Conservation (phyloP, 2,888 invertebrate genomes). For the Gonocerus acuteangulatus region DNA sequence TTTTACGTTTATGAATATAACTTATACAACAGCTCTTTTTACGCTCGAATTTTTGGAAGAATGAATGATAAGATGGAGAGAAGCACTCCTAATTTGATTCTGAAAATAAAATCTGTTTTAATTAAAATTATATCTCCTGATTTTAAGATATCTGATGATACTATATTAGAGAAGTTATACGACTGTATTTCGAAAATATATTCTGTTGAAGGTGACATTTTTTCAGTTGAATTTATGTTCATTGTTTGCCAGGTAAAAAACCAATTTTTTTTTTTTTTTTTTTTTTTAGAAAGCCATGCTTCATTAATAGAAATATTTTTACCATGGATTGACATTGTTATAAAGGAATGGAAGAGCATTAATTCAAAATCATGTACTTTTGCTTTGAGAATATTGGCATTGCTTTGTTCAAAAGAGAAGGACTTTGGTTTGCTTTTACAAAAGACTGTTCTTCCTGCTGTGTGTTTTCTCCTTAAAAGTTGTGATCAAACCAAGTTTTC, state of each 20-base stretch:
- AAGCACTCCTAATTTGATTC: conserved; percentile 12
- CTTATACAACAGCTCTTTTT: too few relatives aligned
- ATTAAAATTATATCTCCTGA: conserved; percentile 16
- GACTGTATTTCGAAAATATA: conserved; percentile 13
- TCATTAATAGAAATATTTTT: conserved; percentile 4
- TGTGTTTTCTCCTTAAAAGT: neutral
- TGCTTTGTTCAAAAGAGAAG: conserved; percentile 2
- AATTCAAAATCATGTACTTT: conserved; percentile 10
- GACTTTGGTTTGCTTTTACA: conserved; percentile 13
- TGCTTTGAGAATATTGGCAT: conserved; percentile 24
- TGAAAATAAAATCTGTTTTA: conserved; percentile 29
- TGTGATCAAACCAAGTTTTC: conserved; percentile 1
- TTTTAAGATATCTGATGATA: conserved; percentile 31
- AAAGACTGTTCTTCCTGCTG: neutral
- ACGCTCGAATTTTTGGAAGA: too few relatives aligned
- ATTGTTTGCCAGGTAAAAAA: neutral
- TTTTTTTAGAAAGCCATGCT: conserved; percentile 1
- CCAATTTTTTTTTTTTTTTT: neutral
- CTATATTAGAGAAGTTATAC: conserved; percentile 28
- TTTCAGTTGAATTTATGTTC: neutral
- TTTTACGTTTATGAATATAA: too few relatives aligned
- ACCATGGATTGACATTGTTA: conserved; percentile 21
- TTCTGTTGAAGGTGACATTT: neutral
- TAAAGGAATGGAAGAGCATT: conserved; percentile 15
- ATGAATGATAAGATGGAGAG: too few relatives aligned